Evolutionary conservation across 2,797 vertebrate genomes (phyloP), one percentile per base, ranked within the genome.

Genomic region (Chloroceryle inda): DNA sequence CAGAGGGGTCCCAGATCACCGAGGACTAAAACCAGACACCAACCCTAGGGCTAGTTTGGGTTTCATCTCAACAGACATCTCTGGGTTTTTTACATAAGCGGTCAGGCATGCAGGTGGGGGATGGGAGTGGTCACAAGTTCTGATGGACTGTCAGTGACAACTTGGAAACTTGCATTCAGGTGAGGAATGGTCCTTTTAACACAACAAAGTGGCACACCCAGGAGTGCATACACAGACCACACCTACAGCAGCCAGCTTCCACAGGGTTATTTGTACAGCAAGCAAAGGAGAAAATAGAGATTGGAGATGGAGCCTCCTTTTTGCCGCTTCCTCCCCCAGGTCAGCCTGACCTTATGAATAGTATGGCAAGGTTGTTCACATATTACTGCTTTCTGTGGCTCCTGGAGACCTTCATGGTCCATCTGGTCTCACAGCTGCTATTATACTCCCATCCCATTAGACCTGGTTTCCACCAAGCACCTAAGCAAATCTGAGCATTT

Each of bases 161-260:
- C 58, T 79, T 94, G 95, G 93, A 95, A 96, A 80, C 64, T 89
- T 94, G 89, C 74, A 96, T 93, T 96, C 84, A 94, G 95, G 75
- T 92, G 94, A 96, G 73, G 91, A 97, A 96, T 83, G 89, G 96
- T 95, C 89, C 79, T 96, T 95, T 95, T 94, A 95, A 90, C 96
- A 92, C 83, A 94, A 95, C 93, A 86, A 94, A 95, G 83, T 2
- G 84, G 77, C 94, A 89, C 87, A 81, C 96, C 95, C 88, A 79
- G 27, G 37, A 89, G 56, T 31, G 67, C 66, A 92, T 69, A 96
- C 96, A 96, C 77, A 92, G 78, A 86, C 89, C 79, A 84, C 85
- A 91, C 94, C 92, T 95, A 67, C 93, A 64, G 79, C 71, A 95
- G 81, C 91, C 94, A 91, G 50, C 89, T 93, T 93, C 94, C 85